These are phyloP conservation scores for Hoplodrina ambigua DNA, from an alignment of 2,888 invertebrate species.

Conservation along the genomic window DNA sequence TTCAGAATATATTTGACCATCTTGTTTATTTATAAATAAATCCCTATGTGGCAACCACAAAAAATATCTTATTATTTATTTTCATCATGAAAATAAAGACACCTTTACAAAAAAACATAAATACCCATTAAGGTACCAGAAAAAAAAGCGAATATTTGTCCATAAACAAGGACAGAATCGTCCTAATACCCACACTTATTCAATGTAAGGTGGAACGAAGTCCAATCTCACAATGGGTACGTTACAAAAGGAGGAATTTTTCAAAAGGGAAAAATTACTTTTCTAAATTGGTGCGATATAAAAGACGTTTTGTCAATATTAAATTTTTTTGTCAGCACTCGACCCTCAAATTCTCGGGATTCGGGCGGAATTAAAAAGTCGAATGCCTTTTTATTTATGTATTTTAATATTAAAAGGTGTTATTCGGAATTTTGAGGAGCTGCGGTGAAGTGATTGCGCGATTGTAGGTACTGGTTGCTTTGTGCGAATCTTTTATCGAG, in stretches of 20 bases:
- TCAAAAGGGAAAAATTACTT: conserved; percentile 70
- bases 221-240: conserved; percentile 63
- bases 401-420: conserved; percentile 61
- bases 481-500: conserved; percentile 5
- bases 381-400: conserved; percentile 59
- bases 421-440: conserved; percentile 46
- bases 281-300: conserved; percentile 67
- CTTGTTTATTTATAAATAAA: neutral
- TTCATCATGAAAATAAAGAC: conserved; percentile 7
- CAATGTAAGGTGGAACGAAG: conserved; percentile 59
- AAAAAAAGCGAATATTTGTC: conserved; percentile 56
- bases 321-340: conserved; percentile 61
- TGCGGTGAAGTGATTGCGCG: conserved; percentile 44
- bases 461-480: conserved; percentile 31
- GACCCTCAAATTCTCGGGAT: conserved; percentile 47
- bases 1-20: no score
- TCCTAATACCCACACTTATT: conserved; percentile 66
- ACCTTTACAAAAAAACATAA: conserved; percentile 8
- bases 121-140: conserved; percentile 32
- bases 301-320: conserved; percentile 70
- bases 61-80: neutral
- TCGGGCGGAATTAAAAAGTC: conserved; percentile 62
- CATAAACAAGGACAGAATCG: conserved; percentile 43
- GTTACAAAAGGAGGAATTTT: conserved; percentile 61
- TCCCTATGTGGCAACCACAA: neutral